These are phyloP conservation scores for Alsophila aescularia DNA, from an alignment of 2,888 invertebrate species.

Conservation along the genomic window DNA sequence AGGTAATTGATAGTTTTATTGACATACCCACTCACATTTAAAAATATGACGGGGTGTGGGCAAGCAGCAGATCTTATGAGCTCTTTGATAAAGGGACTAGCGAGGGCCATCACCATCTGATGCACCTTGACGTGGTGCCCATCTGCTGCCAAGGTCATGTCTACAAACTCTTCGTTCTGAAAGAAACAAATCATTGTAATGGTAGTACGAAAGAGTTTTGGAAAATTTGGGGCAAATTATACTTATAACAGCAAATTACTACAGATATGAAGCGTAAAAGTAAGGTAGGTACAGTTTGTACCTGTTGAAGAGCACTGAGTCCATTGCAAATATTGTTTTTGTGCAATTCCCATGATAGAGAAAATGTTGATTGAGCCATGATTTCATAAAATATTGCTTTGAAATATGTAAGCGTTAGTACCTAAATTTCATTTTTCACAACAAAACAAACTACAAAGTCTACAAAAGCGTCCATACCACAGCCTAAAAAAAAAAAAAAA, in stretches of 20 bases:
- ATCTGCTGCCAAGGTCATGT: slow-evolving; percentile 78
- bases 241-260: not conserved
- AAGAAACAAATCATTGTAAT: slow-evolving; percentile 34
- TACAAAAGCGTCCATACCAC: too few species aligned
- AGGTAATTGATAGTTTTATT: not conserved
- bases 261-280: not conserved
- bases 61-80: slow-evolving; percentile 68
- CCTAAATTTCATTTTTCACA: too few species aligned
- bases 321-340: slow-evolving; percentile 62
- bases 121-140: slow-evolving; percentile 78
- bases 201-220: not conserved
- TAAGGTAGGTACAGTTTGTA: slow-evolving; percentile 30
- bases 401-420: too few species aligned
- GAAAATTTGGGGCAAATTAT: not conserved
- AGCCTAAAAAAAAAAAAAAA: too few species aligned
- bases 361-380: slow-evolving; percentile 60
- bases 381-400: not conserved
- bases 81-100: slow-evolving; percentile 77
- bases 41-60: slow-evolving; percentile 74
- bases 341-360: slow-evolving; percentile 64
- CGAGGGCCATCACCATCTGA: slow-evolving; percentile 72
- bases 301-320: slow-evolving; percentile 66
- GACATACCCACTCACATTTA: slow-evolving; percentile 63
- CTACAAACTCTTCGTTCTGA: slow-evolving; percentile 79
- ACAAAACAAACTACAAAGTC: too few species aligned